A percentile compares a stretch with the other conserved stretches of the same genome.
Conservation (phyloP, 2,113 vertebrate genomes). For the Alosa alosa region DNA sequence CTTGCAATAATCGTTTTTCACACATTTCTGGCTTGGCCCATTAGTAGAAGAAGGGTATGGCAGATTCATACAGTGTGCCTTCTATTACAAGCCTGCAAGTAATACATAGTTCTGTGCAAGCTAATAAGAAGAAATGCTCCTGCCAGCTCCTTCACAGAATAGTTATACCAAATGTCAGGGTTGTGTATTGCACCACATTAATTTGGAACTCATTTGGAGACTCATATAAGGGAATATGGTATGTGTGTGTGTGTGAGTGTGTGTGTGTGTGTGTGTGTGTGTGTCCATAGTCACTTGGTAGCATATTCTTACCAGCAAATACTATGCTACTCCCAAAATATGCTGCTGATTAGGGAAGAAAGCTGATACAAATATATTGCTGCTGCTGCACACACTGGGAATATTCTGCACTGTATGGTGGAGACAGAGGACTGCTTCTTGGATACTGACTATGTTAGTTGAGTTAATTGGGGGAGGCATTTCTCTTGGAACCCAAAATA, state of each 20-base stretch:
- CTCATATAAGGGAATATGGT: not conserved
- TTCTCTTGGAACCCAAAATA: not conserved
- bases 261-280: no score
- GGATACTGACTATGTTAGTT: not conserved
- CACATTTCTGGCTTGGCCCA: not conserved
- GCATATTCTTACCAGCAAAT: not conserved
- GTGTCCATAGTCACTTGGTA: not conserved
- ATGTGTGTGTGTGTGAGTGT: no score
- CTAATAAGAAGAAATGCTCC: not conserved
- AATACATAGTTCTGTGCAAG: not conserved
- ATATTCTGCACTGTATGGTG: not conserved
- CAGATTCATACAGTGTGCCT: not conserved
- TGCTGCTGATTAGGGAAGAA: not conserved
- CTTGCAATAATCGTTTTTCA: not conserved
- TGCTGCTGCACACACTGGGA: not conserved
- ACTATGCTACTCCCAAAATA: not conserved
- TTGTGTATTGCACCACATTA: not conserved
- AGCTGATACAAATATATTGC: not conserved
- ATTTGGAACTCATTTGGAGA: not conserved
- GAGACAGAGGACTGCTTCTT: no score
- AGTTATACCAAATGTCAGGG: not conserved
- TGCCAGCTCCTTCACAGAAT: not conserved
- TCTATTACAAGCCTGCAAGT: not conserved
- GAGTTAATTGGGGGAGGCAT: not conserved
- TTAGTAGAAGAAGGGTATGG: not conserved